Evolutionary conservation across 2,113 vertebrate genomes (phyloP), one percentile per base, ranked within the genome.

Genomic region (Scartelaos histophorus): DNA sequence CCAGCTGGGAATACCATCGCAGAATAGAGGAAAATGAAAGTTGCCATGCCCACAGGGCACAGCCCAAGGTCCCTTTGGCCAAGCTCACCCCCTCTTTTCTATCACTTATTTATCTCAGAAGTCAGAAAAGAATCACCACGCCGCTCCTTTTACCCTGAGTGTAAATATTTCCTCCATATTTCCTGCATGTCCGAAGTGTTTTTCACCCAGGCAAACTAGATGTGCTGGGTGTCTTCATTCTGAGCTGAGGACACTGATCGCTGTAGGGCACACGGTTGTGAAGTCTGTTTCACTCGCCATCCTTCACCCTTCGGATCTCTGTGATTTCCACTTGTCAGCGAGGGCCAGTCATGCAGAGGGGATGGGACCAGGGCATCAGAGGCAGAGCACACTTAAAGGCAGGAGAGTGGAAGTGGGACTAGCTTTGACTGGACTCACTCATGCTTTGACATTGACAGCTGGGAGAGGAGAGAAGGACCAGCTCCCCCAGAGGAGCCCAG

Each of bases 341-440:
- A 84, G 75, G 88, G 82, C 82, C 87, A 88, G 88, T 85, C 89
- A 91, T 86, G 87, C 88, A 91, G 85, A 88, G 82, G 87, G 85
- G 85, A 89, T 80, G 76, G 89, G 83, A 90, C 81, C 83, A 75
- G 71, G 58, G 79, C 87, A 89, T 87, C 80, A 86, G 80, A 86
- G 82, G 70, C 78, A 88, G 68, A 82, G 58, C 79, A 80, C 87
- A 85, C 80, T 85, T 85, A 84, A 87, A 87, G 82, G 79, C 45
- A 82, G 43, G 15, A 69, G 29, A 61, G 66, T 68, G 67, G n/a
- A 53, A 70, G 71, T 85, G 76, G 54, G 67, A 65, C 75, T 71
- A 71, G 78, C 82, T 90, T 92, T 88, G 90, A 89, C 89, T 84
- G 76, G 89, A 90, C 89, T 92, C 89, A 88, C 84, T 91, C 88